Percentiles rank a stretch among this genome's conserved stretches.
Conservation (phyloP, 2,888 invertebrate species). For the Caenorhabditis wallacei region DNA sequence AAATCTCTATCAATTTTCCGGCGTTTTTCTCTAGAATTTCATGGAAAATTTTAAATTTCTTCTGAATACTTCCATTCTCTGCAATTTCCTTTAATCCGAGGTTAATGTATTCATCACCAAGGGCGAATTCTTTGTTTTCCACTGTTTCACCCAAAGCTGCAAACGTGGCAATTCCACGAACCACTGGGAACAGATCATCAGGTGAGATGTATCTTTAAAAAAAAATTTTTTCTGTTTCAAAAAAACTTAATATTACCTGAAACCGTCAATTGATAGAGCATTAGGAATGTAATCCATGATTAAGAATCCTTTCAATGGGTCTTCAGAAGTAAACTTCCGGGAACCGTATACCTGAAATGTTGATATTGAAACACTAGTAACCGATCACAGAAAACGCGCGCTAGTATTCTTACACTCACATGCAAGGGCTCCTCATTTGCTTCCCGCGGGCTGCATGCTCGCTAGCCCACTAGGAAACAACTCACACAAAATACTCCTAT, state of each 20-base stretch:
- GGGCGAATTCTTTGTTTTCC: conserved; percentile 10
- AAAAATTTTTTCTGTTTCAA: no score
- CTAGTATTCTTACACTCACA: no score
- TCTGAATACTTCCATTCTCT: background rate
- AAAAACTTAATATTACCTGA: no score
- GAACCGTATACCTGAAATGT: conserved; percentile 22
- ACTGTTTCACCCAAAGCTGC: conserved; percentile 15
- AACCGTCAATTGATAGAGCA: background rate
- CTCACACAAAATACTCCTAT: no score
- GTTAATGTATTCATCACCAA: conserved; percentile 16
- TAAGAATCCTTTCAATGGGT: conserved; percentile 39
- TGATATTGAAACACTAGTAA: no score
- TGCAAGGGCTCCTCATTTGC: no score
- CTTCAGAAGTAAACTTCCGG: conserved; percentile 12
- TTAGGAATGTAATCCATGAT: conserved; percentile 30
- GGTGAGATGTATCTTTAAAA: conserved; percentile 27
- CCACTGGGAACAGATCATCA: conserved; percentile 23
- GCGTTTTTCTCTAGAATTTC: conserved; percentile 10
- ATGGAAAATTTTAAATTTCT: background rate
- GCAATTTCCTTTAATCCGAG: conserved; percentile 17
- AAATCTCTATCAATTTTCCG: background rate
- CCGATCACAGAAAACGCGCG: no score
- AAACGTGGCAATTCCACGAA: conserved; percentile 39
- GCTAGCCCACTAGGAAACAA: no score
- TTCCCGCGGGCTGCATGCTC: no score